Evolutionary conservation across 2,797 vertebrate genomes (phyloP).

Genomic region (Danio tinwini): DNA sequence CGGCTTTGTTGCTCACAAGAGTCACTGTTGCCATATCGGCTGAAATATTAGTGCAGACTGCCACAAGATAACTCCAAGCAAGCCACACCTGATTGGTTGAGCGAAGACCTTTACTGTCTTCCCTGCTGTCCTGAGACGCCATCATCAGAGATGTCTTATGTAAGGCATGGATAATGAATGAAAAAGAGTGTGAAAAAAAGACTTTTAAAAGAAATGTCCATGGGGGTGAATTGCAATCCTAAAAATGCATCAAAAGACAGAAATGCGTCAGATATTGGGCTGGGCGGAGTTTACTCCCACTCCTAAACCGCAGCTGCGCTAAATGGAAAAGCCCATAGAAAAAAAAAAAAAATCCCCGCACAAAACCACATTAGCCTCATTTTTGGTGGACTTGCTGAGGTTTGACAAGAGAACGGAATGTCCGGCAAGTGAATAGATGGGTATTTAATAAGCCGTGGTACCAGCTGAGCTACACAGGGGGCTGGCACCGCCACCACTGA

Average conservation of each 20-base stretch:
- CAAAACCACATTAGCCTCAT: conserved; percentile 55
- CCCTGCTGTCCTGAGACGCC: conserved; percentile 63
- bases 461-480: conserved; percentile 73
- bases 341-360: conserved; percentile 56
- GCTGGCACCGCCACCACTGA: conserved; percentile 68
- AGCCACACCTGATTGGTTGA: conserved; percentile 63
- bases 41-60: conserved; percentile 58
- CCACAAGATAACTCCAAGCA: conserved; percentile 57
- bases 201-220: conserved; percentile 71
- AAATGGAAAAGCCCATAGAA: conserved; percentile 60
- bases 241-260: conserved; percentile 78
- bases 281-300: conserved; percentile 58
- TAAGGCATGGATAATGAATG: conserved; percentile 77
- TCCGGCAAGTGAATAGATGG: conserved; percentile 71
- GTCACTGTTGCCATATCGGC: conserved; percentile 42
- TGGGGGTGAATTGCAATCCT: conserved; percentile 69
- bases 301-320: conserved; percentile 60
- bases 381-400: conserved; percentile 62
- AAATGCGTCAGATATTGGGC: conserved; percentile 75
- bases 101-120: conserved; percentile 65
- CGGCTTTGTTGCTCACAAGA: conserved; percentile 59
- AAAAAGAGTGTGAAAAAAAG: conserved; percentile 54
- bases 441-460: conserved; percentile 75
- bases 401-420: conserved; percentile 71
- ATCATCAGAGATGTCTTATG: conserved; percentile 74